These are phyloP conservation scores for Myiotriccus ornatus DNA, from an alignment of 2,797 vertebrate species.

Conservation along the genomic window DNA sequence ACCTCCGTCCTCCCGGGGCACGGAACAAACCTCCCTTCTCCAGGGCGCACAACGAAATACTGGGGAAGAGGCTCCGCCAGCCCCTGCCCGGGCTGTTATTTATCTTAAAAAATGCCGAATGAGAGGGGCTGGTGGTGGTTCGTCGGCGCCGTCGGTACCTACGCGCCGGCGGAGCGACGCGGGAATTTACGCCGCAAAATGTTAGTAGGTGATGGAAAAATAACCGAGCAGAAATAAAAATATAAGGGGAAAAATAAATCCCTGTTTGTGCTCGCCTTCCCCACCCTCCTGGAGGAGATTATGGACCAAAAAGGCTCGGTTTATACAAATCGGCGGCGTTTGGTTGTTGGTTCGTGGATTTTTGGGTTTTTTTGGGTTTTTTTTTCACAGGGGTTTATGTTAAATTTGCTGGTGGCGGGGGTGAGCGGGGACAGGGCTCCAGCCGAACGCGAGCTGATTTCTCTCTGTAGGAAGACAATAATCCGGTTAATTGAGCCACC, in stretches of 20 bases:
- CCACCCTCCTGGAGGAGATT: background rate
- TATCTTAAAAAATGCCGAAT: background rate
- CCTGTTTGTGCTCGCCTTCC: background rate
- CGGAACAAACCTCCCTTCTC: background rate
- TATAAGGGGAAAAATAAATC: background rate
- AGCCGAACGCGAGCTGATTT: constrained; percentile 80
- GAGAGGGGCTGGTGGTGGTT: background rate
- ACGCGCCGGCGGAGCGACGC: background rate
- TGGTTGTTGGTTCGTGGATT: background rate
- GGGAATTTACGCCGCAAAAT: background rate
- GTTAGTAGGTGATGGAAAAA: background rate
- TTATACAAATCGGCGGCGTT: background rate
- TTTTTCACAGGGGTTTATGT: constrained; percentile 22
- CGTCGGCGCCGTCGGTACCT: background rate
- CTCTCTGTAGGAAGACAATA: constrained; percentile 90
- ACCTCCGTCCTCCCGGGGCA: background rate
- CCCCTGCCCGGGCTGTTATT: background rate
- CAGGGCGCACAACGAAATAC: background rate
- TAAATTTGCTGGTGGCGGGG: constrained; percentile 52
- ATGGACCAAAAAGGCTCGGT: background rate
- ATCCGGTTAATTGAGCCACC: constrained; percentile 96
- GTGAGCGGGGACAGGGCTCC: constrained; percentile 47
- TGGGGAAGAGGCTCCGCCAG: accelerated
- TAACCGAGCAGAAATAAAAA: background rate
- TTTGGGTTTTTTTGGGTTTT: background rate